Conservation (phyloP, 2,888 invertebrate genomes). For the Lepidonotus clava region DNA sequence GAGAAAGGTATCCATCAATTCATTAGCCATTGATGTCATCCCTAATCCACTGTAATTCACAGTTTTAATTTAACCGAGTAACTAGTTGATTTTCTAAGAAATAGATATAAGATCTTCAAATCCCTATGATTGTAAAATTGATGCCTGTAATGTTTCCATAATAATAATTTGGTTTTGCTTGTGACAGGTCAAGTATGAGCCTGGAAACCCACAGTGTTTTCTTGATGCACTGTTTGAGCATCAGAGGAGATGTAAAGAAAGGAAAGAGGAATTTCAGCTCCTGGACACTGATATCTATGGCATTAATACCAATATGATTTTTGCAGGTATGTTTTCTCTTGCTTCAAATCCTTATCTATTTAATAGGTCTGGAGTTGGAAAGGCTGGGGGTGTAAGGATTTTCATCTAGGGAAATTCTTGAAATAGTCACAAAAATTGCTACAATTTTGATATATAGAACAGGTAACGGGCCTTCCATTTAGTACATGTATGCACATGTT, state of each 20-base stretch:
- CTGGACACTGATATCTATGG: neutral
- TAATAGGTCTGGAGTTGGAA: no score
- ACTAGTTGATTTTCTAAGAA: neutral
- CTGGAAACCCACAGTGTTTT: neutral
- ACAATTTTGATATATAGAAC: no score
- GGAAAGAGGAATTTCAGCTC: neutral
- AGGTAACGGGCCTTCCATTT: no score
- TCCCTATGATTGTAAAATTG: neutral
- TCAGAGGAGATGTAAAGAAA: neutral
- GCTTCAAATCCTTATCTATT: no score
- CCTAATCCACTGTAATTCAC: no score
- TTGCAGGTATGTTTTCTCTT: slow-evolving; percentile 2
- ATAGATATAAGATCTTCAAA: neutral
- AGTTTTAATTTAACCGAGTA: neutral
- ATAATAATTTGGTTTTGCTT: neutral
- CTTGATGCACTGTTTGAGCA: neutral
- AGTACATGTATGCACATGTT: no score
- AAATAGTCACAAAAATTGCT: no score
- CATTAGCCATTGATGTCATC: neutral
- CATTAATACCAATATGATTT: neutral
- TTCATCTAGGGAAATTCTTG: no score
- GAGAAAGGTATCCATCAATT: neutral
- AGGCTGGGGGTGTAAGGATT: no score
- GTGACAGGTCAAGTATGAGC: neutral
- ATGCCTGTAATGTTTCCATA: neutral